Conservation (phyloP, 2,888 invertebrate species). For the Ochropacha duplaris region DNA sequence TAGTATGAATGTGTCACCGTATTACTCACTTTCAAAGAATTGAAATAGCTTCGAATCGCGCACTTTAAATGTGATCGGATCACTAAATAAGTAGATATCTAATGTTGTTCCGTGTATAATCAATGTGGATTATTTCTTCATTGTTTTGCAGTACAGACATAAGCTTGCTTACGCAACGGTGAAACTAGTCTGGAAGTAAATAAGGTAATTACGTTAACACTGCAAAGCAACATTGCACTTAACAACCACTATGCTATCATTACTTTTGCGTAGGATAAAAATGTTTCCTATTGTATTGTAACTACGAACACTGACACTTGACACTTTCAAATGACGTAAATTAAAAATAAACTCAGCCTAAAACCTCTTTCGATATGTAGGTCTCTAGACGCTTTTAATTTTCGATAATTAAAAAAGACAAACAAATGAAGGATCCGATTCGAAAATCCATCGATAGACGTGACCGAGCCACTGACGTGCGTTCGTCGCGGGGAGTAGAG, state of each 20-base stretch:
- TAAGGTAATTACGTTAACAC: neutral
- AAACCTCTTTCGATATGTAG: neutral
- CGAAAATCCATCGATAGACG: neutral
- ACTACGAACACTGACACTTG: too few relatives aligned
- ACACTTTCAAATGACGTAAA: neutral
- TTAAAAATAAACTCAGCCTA: neutral
- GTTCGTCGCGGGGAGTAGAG: slow-evolving; percentile 16
- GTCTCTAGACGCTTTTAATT: neutral
- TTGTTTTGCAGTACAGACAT: too few relatives aligned
- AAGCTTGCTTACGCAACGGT: too few relatives aligned
- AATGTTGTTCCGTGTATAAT: too few relatives aligned
- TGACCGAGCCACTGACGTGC: slow-evolving; percentile 9
- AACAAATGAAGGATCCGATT: slow-evolving; percentile 4
- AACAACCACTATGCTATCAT: neutral
- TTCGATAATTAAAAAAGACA: neutral
- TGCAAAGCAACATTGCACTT: neutral
- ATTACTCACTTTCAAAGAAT: too few relatives aligned
- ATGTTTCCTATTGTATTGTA: neutral
- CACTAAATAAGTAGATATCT: too few relatives aligned
- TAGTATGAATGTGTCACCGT: too few relatives aligned
- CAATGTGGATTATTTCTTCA: too few relatives aligned
- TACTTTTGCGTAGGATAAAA: neutral
- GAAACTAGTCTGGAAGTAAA: neutral
- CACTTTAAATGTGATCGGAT: too few relatives aligned
- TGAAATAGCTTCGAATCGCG: too few relatives aligned